phyloP scores from a whole-genome alignment of 1,140 invertebrate genomes.

The Samia ricini region DNA sequence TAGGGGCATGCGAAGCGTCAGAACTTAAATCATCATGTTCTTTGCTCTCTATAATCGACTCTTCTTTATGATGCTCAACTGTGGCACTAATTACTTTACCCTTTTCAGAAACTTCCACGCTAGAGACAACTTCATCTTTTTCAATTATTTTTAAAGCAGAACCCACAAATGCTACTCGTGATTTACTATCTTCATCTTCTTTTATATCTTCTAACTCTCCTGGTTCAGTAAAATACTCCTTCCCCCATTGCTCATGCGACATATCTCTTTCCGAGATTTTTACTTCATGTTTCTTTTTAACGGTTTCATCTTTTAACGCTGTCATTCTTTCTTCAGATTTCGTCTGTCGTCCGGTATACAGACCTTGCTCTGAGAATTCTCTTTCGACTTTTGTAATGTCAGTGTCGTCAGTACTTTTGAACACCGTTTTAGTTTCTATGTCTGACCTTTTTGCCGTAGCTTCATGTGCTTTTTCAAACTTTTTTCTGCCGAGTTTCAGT shows the following conservation, averaged over 20 bases:
- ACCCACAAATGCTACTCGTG: constrained; percentile 62
- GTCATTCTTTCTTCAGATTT: constrained; percentile 77
- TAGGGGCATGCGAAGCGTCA: constrained; percentile 71
- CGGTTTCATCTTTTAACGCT: constrained; percentile 70
- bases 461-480: constrained; percentile 72
- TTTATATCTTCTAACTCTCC: constrained; percentile 67
- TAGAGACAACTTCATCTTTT: constrained; percentile 70
- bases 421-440: constrained; percentile 68
- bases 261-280: constrained; percentile 76
- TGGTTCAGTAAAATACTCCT: constrained; percentile 75
- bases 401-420: constrained; percentile 66
- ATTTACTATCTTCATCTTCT: constrained; percentile 62
- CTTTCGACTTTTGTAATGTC: constrained; percentile 65
- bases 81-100: constrained; percentile 71
- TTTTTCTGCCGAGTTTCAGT: constrained; percentile 69
- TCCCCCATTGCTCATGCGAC: constrained; percentile 76
- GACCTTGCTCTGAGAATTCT: constrained; percentile 70
- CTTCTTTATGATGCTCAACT: constrained; percentile 72
- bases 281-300: constrained; percentile 72
- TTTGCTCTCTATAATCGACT: constrained; percentile 75
- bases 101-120: constrained; percentile 70
- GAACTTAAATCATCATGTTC: constrained; percentile 76
- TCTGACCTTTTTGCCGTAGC: constrained; percentile 69
- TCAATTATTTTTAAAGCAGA: constrained; percentile 68
- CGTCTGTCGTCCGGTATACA: constrained; percentile 72